Conservation (phyloP, 2,888 invertebrate genomes). For the Nasonia oneida region DNA sequence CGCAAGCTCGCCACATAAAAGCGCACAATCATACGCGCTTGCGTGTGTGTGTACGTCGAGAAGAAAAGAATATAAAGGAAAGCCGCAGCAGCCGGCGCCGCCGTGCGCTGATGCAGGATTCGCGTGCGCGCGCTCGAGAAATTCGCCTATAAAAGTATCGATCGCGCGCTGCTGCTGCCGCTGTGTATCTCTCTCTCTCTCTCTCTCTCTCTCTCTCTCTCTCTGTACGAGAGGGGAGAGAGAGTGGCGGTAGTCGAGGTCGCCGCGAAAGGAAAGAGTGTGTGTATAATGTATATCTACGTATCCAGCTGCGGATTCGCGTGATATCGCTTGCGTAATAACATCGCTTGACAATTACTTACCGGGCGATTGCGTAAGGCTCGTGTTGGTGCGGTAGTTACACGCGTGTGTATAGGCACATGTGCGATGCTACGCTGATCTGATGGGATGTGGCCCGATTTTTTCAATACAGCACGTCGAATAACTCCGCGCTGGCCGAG, state of each 20-base stretch:
- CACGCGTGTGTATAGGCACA: background rate
- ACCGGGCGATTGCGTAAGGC: background rate
- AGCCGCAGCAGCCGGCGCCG: background rate
- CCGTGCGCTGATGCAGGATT: background rate
- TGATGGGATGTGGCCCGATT: background rate
- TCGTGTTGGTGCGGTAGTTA: background rate
- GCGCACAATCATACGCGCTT: too few species aligned
- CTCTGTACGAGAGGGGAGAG: background rate
- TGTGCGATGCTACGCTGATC: background rate
- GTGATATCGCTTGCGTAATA: too few species aligned
- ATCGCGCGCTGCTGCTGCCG: background rate
- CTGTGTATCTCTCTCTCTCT: background rate
- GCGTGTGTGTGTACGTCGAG: too few species aligned
- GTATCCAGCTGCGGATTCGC: too few species aligned
- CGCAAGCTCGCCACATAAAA: too few species aligned
- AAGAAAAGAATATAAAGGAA: background rate
- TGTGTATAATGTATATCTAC: background rate
- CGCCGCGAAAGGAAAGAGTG: background rate
- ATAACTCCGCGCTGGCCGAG: too few species aligned
- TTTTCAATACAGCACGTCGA: too few species aligned
- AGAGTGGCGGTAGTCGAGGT: background rate
- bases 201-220: background rate
- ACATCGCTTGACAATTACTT: conserved; percentile 4
- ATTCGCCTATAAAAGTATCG: conserved; percentile 7
- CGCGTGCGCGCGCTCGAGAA: background rate